Base-by-base conservation (phyloP, 2,797 vertebrate genomes). In the Anguilla megastoma region DNA sequence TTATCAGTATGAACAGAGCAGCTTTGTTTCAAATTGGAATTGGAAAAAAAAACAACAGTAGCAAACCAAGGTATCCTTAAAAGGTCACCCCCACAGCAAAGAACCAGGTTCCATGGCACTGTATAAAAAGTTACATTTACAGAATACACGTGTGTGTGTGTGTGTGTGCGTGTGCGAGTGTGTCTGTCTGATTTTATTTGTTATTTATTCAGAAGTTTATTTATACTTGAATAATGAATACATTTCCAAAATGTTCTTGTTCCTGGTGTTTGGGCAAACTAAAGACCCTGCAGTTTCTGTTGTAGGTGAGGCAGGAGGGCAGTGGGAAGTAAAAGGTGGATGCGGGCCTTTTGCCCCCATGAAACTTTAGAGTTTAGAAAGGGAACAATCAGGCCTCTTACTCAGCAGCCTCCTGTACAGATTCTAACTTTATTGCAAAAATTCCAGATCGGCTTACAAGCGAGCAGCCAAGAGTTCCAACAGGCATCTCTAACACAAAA, bases 381-480 rank as follows among this genome's bases (percentile, higher is more conserved):
- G 56, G 12, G 76, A 54, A 87, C 89, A 87, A 85, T 89, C 84
- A 63, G 9, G 24, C 41, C 27, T 60, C 91, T 92, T 92, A 90
- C 88, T 94, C 92, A 93, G 92, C 92, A 91, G 86, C 93, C 93
- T 93, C 90, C 88, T 92, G 80, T 69, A 91, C 92, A 91, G 92
- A 93, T 93, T 91, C 90, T 86, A 86, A 88, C 90, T 90, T 95
- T 91, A 94, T 94, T 94, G 92, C 91, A 90, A 88, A 94, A 90
- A 95, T 93, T 94, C 94, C 94, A 90, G 83, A 92, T 93, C 92
- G 91, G 93, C 93, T 95, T 94, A 95, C 58, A 90, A 91, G 89
- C 92, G 24, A 91, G 92, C 91, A 89, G 41, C 58, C 85, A 89
- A 88, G 71, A 86, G 14, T 88, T 88, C 48, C 90, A 91, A 91